Evolutionary conservation across 2,888 invertebrate species (phyloP), one percentile per base, ranked within the genome.

Genomic region (Zaprionus bogoriensis): DNA sequence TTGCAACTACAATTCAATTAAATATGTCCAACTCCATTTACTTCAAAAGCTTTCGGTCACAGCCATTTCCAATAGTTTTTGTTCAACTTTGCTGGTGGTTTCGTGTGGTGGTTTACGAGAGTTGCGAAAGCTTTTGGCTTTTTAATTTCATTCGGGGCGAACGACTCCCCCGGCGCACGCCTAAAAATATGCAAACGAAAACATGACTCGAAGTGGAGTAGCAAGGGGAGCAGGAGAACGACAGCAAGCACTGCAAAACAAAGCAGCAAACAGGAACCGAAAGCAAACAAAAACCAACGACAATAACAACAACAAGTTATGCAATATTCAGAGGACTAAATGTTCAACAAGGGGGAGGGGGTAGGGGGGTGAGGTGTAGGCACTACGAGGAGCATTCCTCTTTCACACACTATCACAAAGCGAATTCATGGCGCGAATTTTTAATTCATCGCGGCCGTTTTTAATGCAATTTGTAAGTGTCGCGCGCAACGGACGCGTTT

Each of bases 391-490:
- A n/a, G n/a, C n/a, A n/a, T 14, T 4, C 6, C 2, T 14, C 32
- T 14, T 1, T 14, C 32, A 14, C 32, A 36, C 32, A 36, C 32
- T 17, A 3, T 17, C 0, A 14, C 32, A 17, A 39, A 30, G 27
- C 45, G 41, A 58, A 66, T 58, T 63, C 70, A 63, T 62, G 64
- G 58, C 57, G 53, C 52, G 57, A 54, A 52, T 67, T 74, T 67
- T 72, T 66, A 69, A 74, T 76, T 61, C 58, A 69, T 57, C 41
- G 61, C 63, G 54, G 57, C 54, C 67, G 63, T 58, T 71, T 80
- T 84, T 70, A 81, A 87, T 80, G 75, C 87, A 80, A 84, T 82
- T 77, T 80, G 75, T 67, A 65, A 77, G 73, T 72, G 84, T 72
- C 63, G 67, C 57, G 59, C 38, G 66, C 44, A 60, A 32, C 66